Base-by-base conservation (phyloP, 1,140 invertebrate genomes). In the Cyclina sinensis region DNA sequence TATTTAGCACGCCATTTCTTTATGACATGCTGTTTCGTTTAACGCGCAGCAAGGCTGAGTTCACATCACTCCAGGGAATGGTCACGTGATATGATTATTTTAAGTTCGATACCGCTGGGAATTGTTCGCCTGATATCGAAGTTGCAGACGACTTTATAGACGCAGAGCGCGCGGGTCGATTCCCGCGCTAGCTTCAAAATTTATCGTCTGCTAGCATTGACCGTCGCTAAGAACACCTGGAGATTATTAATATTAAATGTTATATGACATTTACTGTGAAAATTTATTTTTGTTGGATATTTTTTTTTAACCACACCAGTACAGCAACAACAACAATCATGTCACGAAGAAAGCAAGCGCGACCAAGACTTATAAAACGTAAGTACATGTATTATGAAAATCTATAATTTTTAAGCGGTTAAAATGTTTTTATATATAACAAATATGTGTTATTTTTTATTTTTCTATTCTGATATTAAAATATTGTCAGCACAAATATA, bases 321-420 rank as follows among this genome's bases (percentile, higher is more conserved):
- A 27, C 7, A 27, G 27, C 5, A 27, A 11, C 24, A 3, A 1
- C 37, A n/a, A 43, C 68, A 32, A 79, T 35, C 24, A 93, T 93
- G 92, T 93, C 92, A 24, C 89, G 92, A 27, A 89, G 92, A 59
- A 93, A 93, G 73, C 92, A 93, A 74, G 92, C 92, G 9, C 83
- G 92, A n/a, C 92, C 92, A 12, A 89, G 92, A 54, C 91, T 91
- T 11, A 91, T 92, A 48, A 93, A 93, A 92, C 79, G 92, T 93
- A 78, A 93, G 92, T 93, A 78, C 18, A 27, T 62, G n/a, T n/a
- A n/a, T n/a, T n/a, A n/a, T n/a, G n/a, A n/a, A n/a, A n/a, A n/a
- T n/a, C n/a, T n/a, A n/a, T n/a, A n/a, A n/a, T n/a, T n/a, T n/a
- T n/a, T n/a, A 4, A 48, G n/a, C n/a, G n/a, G 7, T 57, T 57